Evolutionary conservation across 2,113 vertebrate genomes (phyloP), one percentile per base, ranked within the genome.

Genomic region (Xiphophorus maculatus): DNA sequence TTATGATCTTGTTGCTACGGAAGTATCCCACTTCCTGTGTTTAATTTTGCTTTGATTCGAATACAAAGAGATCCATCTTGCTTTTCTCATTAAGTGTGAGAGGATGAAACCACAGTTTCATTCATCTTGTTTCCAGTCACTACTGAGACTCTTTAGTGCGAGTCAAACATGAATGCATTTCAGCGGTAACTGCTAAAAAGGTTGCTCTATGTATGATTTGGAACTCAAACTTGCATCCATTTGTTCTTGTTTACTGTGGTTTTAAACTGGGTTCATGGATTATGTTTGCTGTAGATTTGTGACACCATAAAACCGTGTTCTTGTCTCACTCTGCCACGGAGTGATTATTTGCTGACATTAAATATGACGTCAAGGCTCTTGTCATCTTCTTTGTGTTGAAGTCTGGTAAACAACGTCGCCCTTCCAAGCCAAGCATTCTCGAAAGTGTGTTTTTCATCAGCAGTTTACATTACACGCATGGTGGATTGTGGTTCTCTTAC

Each of bases 281-380:
- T 67, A 6, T 73, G 51, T 37, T 75, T 72, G 44, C 28, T 40
- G 61, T 28, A 28, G 62, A 71, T 33, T 29, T 63, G 65, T 66
- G 66, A 85, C 69, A 64, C 73, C 66, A 28, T 6, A 51, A 44
- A 70, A 32, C 60, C 30, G 33, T 68, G 71, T 74, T 63, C 70
- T 37, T 71, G 63, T 82, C 84, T 63, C 60, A 42, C 77, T 76
- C n/a, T 48, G 73, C 14, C 73, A 5, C 74, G 63, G 66, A 68
- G 48, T 83, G 77, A 88, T 89, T 82, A 76, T 71, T 76, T 81
- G 77, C 73, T 71, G 51, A 74, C 64, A 81, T 76, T 70, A 83
- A 77, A 83, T 19, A 19, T 1, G 76, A 84, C 14, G 65, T 86
- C 70, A 66, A 69, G n/a, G 9, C 2, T 29, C 48, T 71, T 85